Evolutionary conservation across 1,140 invertebrate species (phyloP), one percentile per base, ranked within the genome.

Genomic region (Bradysia coprophila): DNA sequence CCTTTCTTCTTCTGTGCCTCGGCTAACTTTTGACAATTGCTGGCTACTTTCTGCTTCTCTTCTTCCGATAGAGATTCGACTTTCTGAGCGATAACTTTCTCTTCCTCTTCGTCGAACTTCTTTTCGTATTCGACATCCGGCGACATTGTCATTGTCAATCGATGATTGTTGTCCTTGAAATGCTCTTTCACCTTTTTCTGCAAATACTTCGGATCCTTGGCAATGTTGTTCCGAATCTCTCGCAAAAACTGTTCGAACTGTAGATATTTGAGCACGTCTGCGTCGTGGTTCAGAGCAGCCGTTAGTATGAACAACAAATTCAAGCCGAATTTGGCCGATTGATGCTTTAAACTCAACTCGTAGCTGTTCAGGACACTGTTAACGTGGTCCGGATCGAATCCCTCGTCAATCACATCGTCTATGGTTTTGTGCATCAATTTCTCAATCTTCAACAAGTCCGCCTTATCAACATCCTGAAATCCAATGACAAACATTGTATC

Each of bases 271-370:
- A 87, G 55, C 13, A 89, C 65, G 51, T 89, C 69, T 0, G 81
- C 84, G 56, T 81, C 76, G 57, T 95, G 88, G 62, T 90, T 95
- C 88, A 88, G 93, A 3, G 81, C 49, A 0, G 84, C 71, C 37
- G 76, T 74, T 1, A 92, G 51, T 48, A 72, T 75, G 54, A 90
- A 81, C 0, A 85, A 56, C 21, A 93, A 53, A 50, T 76, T 72
- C 2, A 94, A 66, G 0, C 91, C 92, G 66, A 94, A 95, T 61
- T 84, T 86, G 0, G 78, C 72, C 2, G 75, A 75, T 56, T 93
- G 84, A 61, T 94, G 88, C 57, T 93, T 95, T 1, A 81, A 66
- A 2, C 70, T 63, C 5, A 97, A 52, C 61, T 96, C 91, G 49
- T 92, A 78, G 28, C 70, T 73, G 56, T 95, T 88, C 16, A 96